Evolutionary conservation across 2,888 invertebrate genomes (phyloP), one percentile per base, ranked within the genome.

Genomic region (Apodemia mormo): DNA sequence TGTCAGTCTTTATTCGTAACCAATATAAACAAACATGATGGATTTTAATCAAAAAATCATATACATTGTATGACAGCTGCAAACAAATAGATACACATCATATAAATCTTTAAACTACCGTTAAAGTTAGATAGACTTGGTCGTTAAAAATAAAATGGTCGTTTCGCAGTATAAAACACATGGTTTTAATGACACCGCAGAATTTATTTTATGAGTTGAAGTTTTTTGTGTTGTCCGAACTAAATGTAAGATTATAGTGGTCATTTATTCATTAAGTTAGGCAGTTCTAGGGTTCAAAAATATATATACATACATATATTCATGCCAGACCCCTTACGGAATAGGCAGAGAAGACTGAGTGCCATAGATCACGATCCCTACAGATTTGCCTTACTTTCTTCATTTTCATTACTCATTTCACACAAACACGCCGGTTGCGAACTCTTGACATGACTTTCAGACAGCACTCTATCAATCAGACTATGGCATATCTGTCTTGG

Each of bases 151-250:
- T 49, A 49, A 49, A 49, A 49, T 49, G 49, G 49, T 61, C 61
- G 61, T 61, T 61, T 61, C 12, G 30, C 33, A 61, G 61, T 33
- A 61, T 61, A 33, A 61, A 33, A 61, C 61, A 30, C 33, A 14
- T 29, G 61, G 12, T 71, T 73, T 75, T 75, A 73, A 73, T 73
- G 70, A 68, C 67, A 56, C 65, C 43, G 58, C 65, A 43, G 68
- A 61, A 54, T 72, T 70, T 65, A 72, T 70, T 75, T 72, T 74
- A 72, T 71, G 68, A 66, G 30, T 71, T 58, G 61, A 14, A 66
- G 67, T 45, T 66, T 68, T 54, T 67, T 58, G 14, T 49, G 45
- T 45, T 49, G 49, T 49, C 12, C 4, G 49, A 49, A 14, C 49
- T 5, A 49, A 49, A 49, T 49, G 4, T 12, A 49, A 49, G 14